A percentile compares a stretch with the other conserved stretches of the same genome.
Evolutionary conservation across 1,140 invertebrate genomes (phyloP).

Genomic region (Ceratina calcarata): DNA sequence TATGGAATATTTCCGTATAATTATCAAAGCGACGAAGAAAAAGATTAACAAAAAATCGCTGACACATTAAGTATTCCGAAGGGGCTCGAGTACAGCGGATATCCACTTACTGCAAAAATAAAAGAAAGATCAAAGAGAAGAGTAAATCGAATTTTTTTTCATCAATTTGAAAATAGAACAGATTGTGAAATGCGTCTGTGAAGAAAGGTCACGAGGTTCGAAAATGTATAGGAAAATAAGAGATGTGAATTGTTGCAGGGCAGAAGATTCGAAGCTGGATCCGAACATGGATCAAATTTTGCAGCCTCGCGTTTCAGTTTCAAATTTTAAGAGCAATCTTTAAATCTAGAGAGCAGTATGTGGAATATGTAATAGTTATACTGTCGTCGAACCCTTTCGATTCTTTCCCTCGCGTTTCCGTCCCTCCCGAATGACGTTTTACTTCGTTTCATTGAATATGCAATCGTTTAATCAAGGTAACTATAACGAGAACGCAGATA

Average conservation of each 20-base stretch:
- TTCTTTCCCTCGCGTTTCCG: constrained; percentile 6
- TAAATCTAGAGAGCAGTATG: constrained; percentile 21
- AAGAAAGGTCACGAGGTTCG: background rate
- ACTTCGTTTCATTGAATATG: constrained; percentile 26
- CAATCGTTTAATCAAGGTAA: constrained; percentile 35
- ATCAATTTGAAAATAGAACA: background rate
- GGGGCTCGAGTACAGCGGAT: constrained; percentile 35
- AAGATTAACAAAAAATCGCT: background rate
- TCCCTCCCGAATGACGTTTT: constrained; percentile 9
- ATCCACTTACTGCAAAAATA: constrained; percentile 31
- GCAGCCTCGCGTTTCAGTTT: background rate
- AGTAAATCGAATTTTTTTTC: constrained; percentile 34
- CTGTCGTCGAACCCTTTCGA: constrained; percentile 43
- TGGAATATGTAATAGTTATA: constrained; percentile 26
- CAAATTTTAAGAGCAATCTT: no score
- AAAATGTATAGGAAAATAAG: constrained; percentile 48
- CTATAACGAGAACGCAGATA: background rate
- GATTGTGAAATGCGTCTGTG: background rate
- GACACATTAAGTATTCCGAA: constrained; percentile 7
- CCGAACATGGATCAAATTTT: constrained; percentile 10
- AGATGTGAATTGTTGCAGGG: constrained; percentile 61
- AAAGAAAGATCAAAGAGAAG: background rate
- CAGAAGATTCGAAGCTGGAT: constrained; percentile 44
- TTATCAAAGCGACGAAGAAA: background rate
- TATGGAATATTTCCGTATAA: background rate